A percentile compares a stretch with the other conserved stretches of the same genome.
Conservation (phyloP, 2,113 vertebrate species). For the Indicator maculatus region DNA sequence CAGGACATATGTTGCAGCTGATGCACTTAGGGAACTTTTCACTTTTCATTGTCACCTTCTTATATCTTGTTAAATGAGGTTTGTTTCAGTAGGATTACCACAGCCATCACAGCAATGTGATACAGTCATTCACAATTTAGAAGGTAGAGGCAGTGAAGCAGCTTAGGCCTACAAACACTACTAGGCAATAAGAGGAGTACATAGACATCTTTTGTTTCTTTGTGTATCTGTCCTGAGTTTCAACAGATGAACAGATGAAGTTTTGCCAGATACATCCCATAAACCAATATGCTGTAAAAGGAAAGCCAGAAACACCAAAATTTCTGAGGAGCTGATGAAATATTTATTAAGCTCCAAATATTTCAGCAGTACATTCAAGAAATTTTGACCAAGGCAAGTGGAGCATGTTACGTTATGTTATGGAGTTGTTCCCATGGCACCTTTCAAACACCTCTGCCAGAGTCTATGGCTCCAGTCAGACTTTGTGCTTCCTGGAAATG, state of each 20-base stretch:
- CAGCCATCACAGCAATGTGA: neutral
- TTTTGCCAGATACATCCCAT: neutral
- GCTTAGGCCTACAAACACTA: fast-evolving
- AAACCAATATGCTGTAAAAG: neutral
- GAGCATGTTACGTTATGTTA: neutral
- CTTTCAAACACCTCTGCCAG: neutral
- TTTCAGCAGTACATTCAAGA: neutral
- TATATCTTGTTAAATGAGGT: neutral
- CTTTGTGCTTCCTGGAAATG: neutral
- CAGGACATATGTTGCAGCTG: neutral
- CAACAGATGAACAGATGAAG: neutral
- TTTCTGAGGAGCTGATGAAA: neutral
- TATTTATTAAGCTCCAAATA: neutral
- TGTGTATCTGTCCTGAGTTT: neutral
- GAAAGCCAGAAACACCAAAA: neutral
- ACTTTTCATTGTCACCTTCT: neutral
- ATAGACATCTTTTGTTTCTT: neutral
- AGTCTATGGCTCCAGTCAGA: neutral
- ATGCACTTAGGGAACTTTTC: neutral
- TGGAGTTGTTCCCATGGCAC: neutral
- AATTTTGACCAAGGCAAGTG: neutral
- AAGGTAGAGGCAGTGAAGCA: neutral
- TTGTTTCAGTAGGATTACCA: neutral
- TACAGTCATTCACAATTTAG: neutral
- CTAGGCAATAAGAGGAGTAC: neutral